Evolutionary conservation across 2,113 vertebrate genomes (phyloP), one percentile per base, ranked within the genome.

Genomic region (Myotis lucifugus): DNA sequence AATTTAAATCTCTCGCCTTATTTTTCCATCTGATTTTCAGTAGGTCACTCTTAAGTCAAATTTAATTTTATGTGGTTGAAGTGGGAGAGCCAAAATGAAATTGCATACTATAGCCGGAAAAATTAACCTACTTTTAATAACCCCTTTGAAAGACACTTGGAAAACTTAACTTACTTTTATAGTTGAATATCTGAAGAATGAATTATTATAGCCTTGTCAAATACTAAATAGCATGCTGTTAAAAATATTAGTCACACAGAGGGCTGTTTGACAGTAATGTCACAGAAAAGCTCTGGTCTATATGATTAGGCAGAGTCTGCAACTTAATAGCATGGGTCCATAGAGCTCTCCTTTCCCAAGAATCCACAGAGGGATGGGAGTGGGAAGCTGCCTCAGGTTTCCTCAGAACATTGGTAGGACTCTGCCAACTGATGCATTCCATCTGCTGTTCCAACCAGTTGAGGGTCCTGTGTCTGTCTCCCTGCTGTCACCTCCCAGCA

Each of bases 181-280:
- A 97, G 90, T 96, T 97, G 96, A 97, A 92, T 98, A 84, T 98
- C 96, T 97, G 96, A 95, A 98, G 97, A 98, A 98, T 84, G 97
- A 98, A 97, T 98, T 97, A 95, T 97, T 98, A 98, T 96, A 98
- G 94, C 98, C 98, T 98, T 98, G 96, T 97, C 98, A 98, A 98
- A 98, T 98, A 98, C 98, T 98, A 98, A 98, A 97, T 96, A 97
- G 96, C 97, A 97, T 92, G 97, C 98, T 98, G 97, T 97, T 98
- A 98, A 98, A 98, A 98, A 97, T 98, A 98, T 98, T 98, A 98
- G 97, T 98, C 97, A 98, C 97, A 98, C 96, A 97, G 97, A 95
- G 97, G 96, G 85, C 93, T 96, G 87, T 96, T 97, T 98, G 98
- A 98, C 95, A 96, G 93, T 95, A 97, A 91, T 93, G 95, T 97